These are phyloP conservation scores for Caenorhabditis sp. DNA, from an alignment of 2,888 invertebrate species.

Conservation along the genomic window DNA sequence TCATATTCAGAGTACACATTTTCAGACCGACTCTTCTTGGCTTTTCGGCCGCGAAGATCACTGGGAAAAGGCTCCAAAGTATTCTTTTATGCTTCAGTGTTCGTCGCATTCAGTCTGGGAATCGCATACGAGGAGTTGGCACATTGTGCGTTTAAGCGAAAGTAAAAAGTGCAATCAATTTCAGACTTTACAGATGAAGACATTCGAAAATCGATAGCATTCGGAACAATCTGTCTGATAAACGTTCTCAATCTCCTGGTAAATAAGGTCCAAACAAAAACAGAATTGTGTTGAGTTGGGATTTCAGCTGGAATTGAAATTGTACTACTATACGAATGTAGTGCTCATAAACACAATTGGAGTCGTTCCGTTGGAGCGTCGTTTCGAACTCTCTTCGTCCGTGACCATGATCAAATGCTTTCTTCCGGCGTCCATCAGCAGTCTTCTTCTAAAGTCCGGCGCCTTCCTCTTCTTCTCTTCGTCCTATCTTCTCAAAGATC, in stretches of 20 bases:
- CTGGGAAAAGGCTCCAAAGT: background rate
- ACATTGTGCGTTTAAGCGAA: slow-evolving; percentile 4
- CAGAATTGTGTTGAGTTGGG: no score
- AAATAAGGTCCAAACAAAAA: background rate
- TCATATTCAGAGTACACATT: no score
- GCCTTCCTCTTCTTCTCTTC: slow-evolving; percentile 21
- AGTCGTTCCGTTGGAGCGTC: slow-evolving; percentile 16
- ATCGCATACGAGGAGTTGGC: slow-evolving; percentile 10
- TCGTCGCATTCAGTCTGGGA: slow-evolving; percentile 14
- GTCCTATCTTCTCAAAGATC: slow-evolving; percentile 1
- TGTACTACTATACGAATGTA: slow-evolving; percentile 33
- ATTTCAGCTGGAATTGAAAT: slow-evolving; percentile 26
- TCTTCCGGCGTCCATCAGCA: slow-evolving; percentile 26
- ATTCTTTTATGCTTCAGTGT: slow-evolving; percentile 1
- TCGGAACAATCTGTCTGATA: slow-evolving; percentile 9
- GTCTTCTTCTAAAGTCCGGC: slow-evolving; percentile 16
- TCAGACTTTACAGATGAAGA: slow-evolving; percentile 28
- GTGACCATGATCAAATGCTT: slow-evolving; percentile 34
- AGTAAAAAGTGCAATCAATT: background rate
- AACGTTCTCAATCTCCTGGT: slow-evolving; percentile 25
- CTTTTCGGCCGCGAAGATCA: slow-evolving; percentile 16
- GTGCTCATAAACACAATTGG: slow-evolving; percentile 27
- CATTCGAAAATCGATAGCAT: slow-evolving; percentile 29
- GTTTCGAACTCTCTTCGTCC: slow-evolving; percentile 31
- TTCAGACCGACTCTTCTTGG: slow-evolving; percentile 30